Percentiles rank a stretch among this genome's conserved stretches.
These are phyloP conservation scores for Arnoldichthys spilopterus DNA, from an alignment of 2,797 vertebrate genomes.

Conservation along the genomic window DNA sequence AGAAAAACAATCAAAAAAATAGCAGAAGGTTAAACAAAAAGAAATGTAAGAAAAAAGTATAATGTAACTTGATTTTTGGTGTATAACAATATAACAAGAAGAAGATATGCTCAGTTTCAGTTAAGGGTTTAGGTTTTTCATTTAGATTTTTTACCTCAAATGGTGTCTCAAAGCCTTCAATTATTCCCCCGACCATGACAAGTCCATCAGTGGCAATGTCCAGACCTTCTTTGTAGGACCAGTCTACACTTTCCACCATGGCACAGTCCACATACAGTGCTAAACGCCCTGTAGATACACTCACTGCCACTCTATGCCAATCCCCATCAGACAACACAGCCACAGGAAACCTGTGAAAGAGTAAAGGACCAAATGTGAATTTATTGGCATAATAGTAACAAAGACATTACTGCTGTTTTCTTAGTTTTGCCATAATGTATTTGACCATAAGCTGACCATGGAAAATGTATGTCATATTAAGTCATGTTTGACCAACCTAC, in stretches of 20 bases:
- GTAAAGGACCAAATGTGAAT: neutral
- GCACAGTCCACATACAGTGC: constrained; percentile 85
- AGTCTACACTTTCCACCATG: constrained; percentile 84
- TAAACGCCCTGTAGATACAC: constrained; percentile 79
- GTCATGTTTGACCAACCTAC: constrained; percentile 14
- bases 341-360: constrained; percentile 81
- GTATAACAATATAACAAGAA: too few species aligned
- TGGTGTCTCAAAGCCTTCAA: constrained; percentile 83
- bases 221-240: constrained; percentile 80
- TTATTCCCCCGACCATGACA: constrained; percentile 82
- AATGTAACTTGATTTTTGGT: too few species aligned
- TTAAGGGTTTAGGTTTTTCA: neutral
- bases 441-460: too few species aligned
- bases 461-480: neutral
- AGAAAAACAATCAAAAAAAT: too few species aligned
- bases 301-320: constrained; percentile 84
- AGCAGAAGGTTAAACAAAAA: too few species aligned
- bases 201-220: constrained; percentile 80
- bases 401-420: neutral
- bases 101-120: too few species aligned
- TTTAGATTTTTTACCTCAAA: constrained; percentile 78
- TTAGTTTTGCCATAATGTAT: neutral
- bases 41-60: too few species aligned
- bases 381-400: neutral
- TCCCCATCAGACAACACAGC: constrained; percentile 77